Conservation (phyloP, 1,140 invertebrate genomes). For the Chrysomallon squamiferum region DNA sequence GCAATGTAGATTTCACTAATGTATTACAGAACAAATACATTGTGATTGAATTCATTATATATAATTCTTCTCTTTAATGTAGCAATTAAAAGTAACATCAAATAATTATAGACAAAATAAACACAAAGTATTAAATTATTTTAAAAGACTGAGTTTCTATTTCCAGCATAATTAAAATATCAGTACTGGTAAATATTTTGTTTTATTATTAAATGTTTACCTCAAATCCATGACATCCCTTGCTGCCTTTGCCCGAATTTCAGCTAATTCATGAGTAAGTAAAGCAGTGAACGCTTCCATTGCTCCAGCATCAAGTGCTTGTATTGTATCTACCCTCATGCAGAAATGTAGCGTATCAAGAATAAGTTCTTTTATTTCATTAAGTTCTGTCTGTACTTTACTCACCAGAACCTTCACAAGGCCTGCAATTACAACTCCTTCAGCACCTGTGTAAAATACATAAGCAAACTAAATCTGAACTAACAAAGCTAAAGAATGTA, state of each 20-base stretch:
- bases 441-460: conserved; percentile 43
- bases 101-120: no score
- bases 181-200: no score
- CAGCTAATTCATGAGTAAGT: conserved; percentile 40
- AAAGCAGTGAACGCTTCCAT: conserved; percentile 60
- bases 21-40: no score
- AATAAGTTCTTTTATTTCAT: conserved; percentile 63
- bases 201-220: conserved; percentile 27
- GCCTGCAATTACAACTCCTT: conserved; percentile 56
- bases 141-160: no score
- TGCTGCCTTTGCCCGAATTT: conserved; percentile 60
- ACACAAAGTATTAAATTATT: no score
- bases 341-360: conserved; percentile 64
- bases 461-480: neutral
- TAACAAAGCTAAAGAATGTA: no score
- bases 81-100: no score
- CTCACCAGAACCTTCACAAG: conserved; percentile 56
- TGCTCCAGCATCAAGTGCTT: conserved; percentile 54
- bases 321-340: conserved; percentile 55
- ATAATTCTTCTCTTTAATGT: no score
- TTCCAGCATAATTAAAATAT: no score
- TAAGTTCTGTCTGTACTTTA: conserved; percentile 57
- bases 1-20: no score
- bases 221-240: conserved; percentile 63
- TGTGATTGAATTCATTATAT: no score